Evolutionary conservation across 1,140 invertebrate genomes (phyloP).

Genomic region (Ceratoteleas bidentatus): DNA sequence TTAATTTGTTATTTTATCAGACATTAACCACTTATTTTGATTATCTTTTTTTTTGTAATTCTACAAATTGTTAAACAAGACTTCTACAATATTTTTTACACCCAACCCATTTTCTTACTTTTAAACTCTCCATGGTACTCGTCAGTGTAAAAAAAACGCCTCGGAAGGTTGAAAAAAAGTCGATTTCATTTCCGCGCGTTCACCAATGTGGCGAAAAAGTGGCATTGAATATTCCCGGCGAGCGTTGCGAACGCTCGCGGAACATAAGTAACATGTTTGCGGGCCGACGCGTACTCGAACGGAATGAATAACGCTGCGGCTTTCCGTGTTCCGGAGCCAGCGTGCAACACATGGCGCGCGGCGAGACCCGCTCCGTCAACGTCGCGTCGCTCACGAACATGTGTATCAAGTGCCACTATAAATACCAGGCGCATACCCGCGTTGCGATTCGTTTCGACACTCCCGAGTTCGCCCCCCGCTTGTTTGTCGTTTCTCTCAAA

Average conservation of each 20-base stretch:
- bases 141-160: too few species aligned
- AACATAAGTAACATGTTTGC: conserved; percentile 21
- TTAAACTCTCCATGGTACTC: too few species aligned
- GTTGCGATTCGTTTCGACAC: not conserved
- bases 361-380: conserved; percentile 29
- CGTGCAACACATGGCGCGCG: conserved; percentile 41
- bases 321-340: not conserved
- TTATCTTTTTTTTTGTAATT: too few species aligned
- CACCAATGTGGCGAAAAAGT: conserved; percentile 2
- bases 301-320: conserved; percentile 28
- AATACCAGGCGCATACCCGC: conserved; percentile 32
- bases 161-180: not conserved
- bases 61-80: too few species aligned
- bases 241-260: conserved; percentile 4
- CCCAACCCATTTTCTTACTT: too few species aligned
- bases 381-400: conserved; percentile 26
- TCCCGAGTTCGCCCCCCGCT: too few species aligned
- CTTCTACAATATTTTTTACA: too few species aligned
- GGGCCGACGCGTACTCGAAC: conserved; percentile 23
- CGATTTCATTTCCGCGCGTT: conserved; percentile 2
- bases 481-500: too few species aligned
- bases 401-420: conserved; percentile 38
- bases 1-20: too few species aligned
- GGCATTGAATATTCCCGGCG: conserved; percentile 26
- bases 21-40: too few species aligned